Percentiles rank a stretch among this genome's conserved stretches.
Conservation (phyloP, 2,888 invertebrate genomes). For the Cordylochernes scorpioides region DNA sequence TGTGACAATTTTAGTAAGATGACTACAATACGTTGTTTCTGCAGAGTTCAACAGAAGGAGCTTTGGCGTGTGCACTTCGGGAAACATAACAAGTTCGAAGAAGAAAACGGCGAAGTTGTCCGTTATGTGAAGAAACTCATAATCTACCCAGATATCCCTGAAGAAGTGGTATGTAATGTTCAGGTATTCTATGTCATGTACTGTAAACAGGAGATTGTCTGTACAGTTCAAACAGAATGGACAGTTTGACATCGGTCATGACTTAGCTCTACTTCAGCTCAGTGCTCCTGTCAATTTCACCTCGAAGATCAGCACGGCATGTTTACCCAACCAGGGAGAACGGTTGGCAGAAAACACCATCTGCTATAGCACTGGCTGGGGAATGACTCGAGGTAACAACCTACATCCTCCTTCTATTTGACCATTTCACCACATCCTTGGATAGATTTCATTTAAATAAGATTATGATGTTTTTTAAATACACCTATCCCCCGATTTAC, state of each 20-base stretch:
- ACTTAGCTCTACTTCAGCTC: conserved; percentile 7
- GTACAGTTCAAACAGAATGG: conserved; percentile 6
- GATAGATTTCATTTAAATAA: too few relatives aligned
- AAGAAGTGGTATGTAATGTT: conserved; percentile 3
- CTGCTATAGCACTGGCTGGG: conserved; percentile 9
- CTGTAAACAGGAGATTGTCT: background rate
- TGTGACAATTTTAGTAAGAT: too few relatives aligned
- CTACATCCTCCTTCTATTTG: too few relatives aligned
- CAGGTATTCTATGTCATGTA: background rate
- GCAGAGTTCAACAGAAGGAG: too few relatives aligned
- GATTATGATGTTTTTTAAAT: too few relatives aligned
- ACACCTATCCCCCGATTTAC: too few relatives aligned
- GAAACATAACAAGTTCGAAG: conserved; percentile 5
- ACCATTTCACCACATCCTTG: too few relatives aligned
- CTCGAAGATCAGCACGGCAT: conserved; percentile 6
- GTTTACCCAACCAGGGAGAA: conserved; percentile 3
- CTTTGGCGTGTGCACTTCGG: conserved; percentile 9
- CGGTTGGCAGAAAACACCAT: conserved; percentile 2
- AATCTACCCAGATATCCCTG: conserved; percentile 6
- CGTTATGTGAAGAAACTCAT: conserved; percentile 6
- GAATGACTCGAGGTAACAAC: conserved; percentile 10
- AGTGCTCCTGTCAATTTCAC: conserved; percentile 9
- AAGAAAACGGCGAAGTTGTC: conserved; percentile 5
- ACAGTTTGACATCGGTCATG: conserved; percentile 4
- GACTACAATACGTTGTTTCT: too few relatives aligned